These are phyloP conservation scores for Minunthozetes semirufus DNA, from an alignment of 2,888 invertebrate species.

Conservation along the genomic window DNA sequence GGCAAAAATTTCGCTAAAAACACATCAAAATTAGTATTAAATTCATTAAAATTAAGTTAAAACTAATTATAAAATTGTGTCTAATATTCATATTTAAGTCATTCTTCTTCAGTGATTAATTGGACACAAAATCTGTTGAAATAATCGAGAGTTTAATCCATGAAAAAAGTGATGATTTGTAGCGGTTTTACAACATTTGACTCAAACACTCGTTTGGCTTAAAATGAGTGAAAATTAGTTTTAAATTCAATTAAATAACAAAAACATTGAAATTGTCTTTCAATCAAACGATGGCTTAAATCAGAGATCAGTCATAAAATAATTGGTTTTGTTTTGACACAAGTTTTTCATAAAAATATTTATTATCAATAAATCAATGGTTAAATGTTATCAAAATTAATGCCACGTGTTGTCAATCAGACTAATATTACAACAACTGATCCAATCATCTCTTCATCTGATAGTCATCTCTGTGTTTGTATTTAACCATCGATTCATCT, in stretches of 20 bases:
- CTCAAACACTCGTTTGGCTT: no score
- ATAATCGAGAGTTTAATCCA: no score
- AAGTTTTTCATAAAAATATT: background rate
- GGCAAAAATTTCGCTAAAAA: no score
- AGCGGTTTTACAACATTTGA: background rate
- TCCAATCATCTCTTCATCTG: background rate
- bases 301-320: background rate
- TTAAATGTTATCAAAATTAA: background rate
- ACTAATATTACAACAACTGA: background rate
- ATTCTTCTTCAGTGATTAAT: no score
- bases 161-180: background rate
- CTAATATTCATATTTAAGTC: no score
- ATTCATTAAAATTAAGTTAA: no score
- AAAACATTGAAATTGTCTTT: background rate
- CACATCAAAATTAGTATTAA: no score
- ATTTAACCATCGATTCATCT: background rate
- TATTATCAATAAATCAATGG: background rate
- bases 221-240: background rate
- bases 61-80: no score
- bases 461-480: background rate
- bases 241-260: background rate
- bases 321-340: background rate
- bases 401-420: conserved; percentile 3
- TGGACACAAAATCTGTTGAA: no score
- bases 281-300: background rate